Evolutionary conservation across 2,113 vertebrate genomes (phyloP).

Genomic region (Mormyrus iriodes): DNA sequence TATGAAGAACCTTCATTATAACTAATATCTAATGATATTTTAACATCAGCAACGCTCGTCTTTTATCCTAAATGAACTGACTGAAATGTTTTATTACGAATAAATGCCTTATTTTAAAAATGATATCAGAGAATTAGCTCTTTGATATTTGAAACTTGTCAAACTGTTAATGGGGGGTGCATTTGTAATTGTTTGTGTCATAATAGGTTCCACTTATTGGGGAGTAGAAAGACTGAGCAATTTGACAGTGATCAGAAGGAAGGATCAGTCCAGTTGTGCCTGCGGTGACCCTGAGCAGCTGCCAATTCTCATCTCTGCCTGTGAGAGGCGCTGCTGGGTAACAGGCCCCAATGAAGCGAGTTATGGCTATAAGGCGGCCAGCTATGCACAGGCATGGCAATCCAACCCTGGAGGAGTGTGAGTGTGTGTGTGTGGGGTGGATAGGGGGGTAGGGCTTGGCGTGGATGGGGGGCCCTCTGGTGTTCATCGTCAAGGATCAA

Average conservation of each 20-base stretch:
- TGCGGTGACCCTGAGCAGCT: background rate
- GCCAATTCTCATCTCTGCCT: background rate
- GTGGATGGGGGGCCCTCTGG: slow-evolving; percentile 62
- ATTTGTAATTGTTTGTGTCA: background rate
- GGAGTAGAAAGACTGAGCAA: background rate
- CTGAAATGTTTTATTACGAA: background rate
- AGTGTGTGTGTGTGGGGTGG: no score
- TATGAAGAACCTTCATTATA: background rate
- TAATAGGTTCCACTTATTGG: background rate
- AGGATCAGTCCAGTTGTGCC: background rate
- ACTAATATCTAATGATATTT: background rate
- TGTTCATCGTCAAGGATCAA: slow-evolving; percentile 41
- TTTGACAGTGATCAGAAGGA: background rate
- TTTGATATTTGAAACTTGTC: background rate
- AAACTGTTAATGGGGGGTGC: background rate
- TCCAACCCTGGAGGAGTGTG: background rate
- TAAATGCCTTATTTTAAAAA: background rate
- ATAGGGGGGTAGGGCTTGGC: slow-evolving; percentile 26
- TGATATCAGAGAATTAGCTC: background rate
- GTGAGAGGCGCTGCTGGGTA: background rate
- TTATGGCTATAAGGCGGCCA: background rate
- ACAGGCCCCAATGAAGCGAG: background rate
- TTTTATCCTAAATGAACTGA: background rate
- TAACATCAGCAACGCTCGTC: background rate
- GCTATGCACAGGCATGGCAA: background rate